A percentile compares a stretch with the other conserved stretches of the same genome.
Evolutionary conservation across 1,140 invertebrate genomes (phyloP).

Genomic region (Drosophila ironensis): DNA sequence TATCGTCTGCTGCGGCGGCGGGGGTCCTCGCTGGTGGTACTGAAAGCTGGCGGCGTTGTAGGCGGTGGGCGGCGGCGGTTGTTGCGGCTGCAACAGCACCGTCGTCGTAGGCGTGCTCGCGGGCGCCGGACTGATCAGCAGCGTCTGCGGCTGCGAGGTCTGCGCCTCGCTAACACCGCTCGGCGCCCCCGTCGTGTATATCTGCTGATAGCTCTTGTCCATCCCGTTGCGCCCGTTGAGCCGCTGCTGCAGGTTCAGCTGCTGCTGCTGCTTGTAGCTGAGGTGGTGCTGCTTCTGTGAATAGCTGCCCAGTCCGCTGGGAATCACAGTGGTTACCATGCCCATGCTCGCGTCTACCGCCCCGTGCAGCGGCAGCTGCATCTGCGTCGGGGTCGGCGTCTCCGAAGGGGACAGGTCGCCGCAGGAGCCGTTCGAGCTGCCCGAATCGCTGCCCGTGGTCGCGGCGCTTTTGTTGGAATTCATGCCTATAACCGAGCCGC

Average conservation of each 20-base stretch:
- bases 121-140: constrained; percentile 61
- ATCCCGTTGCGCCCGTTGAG: constrained; percentile 72
- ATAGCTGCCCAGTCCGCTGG: constrained; percentile 31
- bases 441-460: constrained; percentile 75
- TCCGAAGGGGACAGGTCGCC: constrained; percentile 78
- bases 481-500: constrained; percentile 46
- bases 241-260: constrained; percentile 59
- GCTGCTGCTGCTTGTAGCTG: constrained; percentile 65
- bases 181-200: constrained; percentile 54
- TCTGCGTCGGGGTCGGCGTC: constrained; percentile 61
- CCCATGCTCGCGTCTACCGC: constrained; percentile 34
- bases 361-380: constrained; percentile 38
- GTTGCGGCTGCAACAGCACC: constrained; percentile 50
- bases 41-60: constrained; percentile 72
- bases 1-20: constrained; percentile 56
- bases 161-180: constrained; percentile 48
- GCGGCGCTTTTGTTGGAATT: constrained; percentile 66
- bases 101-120: constrained; percentile 58
- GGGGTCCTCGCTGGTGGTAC: constrained; percentile 79
- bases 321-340: constrained; percentile 34
- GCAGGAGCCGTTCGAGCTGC: constrained; percentile 77
- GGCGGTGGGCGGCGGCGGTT: constrained; percentile 44
- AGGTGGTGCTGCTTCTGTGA: constrained; percentile 71
- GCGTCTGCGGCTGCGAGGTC: constrained; percentile 42
- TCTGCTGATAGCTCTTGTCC: constrained; percentile 69